These are phyloP conservation scores for Ophion slaviceki DNA, from an alignment of 2,888 invertebrate species.

Conservation along the genomic window DNA sequence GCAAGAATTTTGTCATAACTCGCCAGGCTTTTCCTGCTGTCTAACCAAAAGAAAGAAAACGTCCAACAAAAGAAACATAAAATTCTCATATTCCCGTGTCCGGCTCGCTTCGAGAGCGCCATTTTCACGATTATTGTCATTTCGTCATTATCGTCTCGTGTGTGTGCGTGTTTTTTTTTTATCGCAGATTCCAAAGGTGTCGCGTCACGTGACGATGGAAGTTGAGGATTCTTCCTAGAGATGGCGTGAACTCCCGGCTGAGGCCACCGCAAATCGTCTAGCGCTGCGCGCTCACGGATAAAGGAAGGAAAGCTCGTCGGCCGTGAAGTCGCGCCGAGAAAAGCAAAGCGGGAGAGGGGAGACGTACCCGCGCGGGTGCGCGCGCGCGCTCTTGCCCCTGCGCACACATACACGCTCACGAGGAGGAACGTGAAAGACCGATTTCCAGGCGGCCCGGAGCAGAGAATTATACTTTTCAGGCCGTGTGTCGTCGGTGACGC, in stretches of 20 bases:
- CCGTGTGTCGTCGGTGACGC: constrained; percentile 17
- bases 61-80: neutral
- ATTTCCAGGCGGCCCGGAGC: constrained; percentile 36
- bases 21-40: neutral
- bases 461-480: constrained; percentile 40
- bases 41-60: neutral
- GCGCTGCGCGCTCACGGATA: constrained; percentile 29
- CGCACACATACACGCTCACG: constrained; percentile 12
- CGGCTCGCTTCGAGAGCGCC: neutral
- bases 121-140: constrained; percentile 4
- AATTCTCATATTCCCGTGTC: neutral
- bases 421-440: constrained; percentile 11
- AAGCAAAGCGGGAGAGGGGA: constrained; percentile 5
- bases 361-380: constrained; percentile 2
- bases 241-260: constrained; percentile 48
- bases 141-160: neutral
- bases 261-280: constrained; percentile 23
- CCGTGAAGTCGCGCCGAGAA: constrained; percentile 55
- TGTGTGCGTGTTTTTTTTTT: constrained; percentile 6
- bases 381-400: constrained; percentile 10
- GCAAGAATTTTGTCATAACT: neutral
- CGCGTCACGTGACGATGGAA: constrained; percentile 55
- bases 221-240: constrained; percentile 43
- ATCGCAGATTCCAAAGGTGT: constrained; percentile 28
- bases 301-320: constrained; percentile 62